Evolutionary conservation across 2,113 vertebrate genomes (phyloP).

Genomic region (Hypomesus transpacificus): DNA sequence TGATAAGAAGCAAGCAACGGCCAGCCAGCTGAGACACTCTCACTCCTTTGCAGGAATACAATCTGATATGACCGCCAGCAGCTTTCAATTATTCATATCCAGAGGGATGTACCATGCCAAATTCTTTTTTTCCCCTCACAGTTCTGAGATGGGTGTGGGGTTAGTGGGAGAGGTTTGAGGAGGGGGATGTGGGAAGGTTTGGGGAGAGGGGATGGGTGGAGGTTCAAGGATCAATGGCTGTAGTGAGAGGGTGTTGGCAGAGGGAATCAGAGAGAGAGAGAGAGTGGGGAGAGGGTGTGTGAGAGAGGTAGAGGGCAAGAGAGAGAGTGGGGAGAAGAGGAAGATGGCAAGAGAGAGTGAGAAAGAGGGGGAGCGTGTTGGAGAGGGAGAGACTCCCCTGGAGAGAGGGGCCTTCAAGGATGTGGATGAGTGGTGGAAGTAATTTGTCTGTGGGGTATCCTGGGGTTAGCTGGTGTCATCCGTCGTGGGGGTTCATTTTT

Average conservation of each 20-base stretch:
- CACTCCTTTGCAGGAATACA: conserved; percentile 51
- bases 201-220: too few species aligned
- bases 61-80: conserved; percentile 48
- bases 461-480: conserved; percentile 43
- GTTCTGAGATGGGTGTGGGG: conserved; percentile 40
- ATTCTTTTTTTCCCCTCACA: conserved; percentile 39
- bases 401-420: conserved; percentile 13
- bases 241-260: too few species aligned
- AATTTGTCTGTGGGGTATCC: conserved; percentile 43
- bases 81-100: conserved; percentile 67
- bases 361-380: too few species aligned
- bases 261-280: too few species aligned
- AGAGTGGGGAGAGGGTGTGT: too few species aligned
- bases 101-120: conserved; percentile 40
- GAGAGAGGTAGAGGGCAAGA: too few species aligned
- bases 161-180: too few species aligned
- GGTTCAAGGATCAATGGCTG: too few species aligned
- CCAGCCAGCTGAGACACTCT: conserved; percentile 11
- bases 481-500: conserved; percentile 8
- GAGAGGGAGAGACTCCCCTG: conserved; percentile 8
- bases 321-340: too few species aligned
- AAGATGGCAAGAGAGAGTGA: too few species aligned
- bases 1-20: conserved; percentile 37
- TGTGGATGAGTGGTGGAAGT: conserved; percentile 38
- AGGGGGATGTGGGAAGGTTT: too few species aligned